These are phyloP conservation scores for Metacarcinus magister DNA, from an alignment of 2,888 invertebrate species.

Conservation along the genomic window DNA sequence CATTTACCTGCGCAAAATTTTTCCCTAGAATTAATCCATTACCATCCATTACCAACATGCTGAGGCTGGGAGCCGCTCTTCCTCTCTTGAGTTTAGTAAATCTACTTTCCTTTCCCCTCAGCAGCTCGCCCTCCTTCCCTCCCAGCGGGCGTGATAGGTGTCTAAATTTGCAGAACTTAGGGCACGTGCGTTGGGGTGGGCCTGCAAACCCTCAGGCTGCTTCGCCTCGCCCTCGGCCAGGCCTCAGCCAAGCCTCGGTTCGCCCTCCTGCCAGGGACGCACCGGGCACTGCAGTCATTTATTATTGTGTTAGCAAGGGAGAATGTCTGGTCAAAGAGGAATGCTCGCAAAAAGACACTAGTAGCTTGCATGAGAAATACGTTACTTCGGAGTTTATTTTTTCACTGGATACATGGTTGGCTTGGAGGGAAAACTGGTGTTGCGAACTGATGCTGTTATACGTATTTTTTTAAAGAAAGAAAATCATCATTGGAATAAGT, in stretches of 20 bases:
- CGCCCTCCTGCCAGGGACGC: not conserved
- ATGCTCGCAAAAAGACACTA: not conserved
- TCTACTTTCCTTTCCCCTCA: not conserved
- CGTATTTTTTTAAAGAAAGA: not conserved
- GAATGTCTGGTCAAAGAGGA: not conserved
- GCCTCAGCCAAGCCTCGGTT: not conserved
- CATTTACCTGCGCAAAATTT: not conserved
- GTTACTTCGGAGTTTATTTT: not conserved
- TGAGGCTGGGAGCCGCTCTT: not conserved
- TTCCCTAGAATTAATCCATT: not conserved
- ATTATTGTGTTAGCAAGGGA: slow-evolving; percentile 36
- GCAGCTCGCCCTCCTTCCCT: not conserved
- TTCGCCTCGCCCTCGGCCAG: not conserved
- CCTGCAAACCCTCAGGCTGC: not conserved
- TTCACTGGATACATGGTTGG: not conserved
- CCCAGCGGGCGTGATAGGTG: not conserved
- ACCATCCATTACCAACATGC: not conserved
- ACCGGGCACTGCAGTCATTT: not conserved
- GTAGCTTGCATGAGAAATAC: not conserved
- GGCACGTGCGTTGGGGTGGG: not conserved
- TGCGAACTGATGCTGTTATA: not conserved
- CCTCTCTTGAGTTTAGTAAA: not conserved
- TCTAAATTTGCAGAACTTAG: not conserved
- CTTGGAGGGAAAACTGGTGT: not conserved
- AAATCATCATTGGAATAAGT: not conserved